Evolutionary conservation across 2,888 invertebrate species (phyloP), one percentile per base, ranked within the genome.

Genomic region (Notodonta dromedarius): DNA sequence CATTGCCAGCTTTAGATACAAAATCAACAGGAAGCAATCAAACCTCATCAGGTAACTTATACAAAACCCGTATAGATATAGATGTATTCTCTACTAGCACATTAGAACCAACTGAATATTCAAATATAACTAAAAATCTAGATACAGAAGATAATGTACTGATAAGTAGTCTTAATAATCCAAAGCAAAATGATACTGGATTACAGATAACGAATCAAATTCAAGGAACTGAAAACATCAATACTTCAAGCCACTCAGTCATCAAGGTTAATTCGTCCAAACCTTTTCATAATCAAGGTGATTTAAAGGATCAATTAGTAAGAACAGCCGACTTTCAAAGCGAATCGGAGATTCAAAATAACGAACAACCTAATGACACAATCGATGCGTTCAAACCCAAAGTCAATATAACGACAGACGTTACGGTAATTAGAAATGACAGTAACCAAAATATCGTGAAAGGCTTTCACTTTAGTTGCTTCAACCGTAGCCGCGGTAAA

Each of bases 401-500:
- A 32, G 32, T 11, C 9, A 52, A 32, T 32, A 35, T 35, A 35
- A 5, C 35, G 35, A 35, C 35, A 35, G 4, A 35, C 35, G 35
- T 35, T 48, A 14, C 24, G 16, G 51, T 6, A 11, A 63, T 12
- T 51, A 59, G 58, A 54, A 39, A 51, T 51, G 8, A 35, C 12
- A 58, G 35, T n/a, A 16, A 13, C 14, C 61, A 59, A 44, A 59
- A 3, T 13, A 44, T 16, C 46, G 55, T 50, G 51, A n/a, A 61
- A 14, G 16, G 13, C 63, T 35, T 53, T 39, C 53, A 46, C 12
- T 85, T 83, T 61, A 71, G 69, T 56, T 92, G 92, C 61, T 61
- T 59, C 16, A 76, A 74, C 63, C 74, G 76, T 42, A 70, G 66
- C n/a, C 80, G 88, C n/a, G 94, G 94, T 2, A 89, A 85, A 71